phyloP scores from a whole-genome alignment of 2,888 invertebrate genomes.

The Agrilus mali region DNA sequence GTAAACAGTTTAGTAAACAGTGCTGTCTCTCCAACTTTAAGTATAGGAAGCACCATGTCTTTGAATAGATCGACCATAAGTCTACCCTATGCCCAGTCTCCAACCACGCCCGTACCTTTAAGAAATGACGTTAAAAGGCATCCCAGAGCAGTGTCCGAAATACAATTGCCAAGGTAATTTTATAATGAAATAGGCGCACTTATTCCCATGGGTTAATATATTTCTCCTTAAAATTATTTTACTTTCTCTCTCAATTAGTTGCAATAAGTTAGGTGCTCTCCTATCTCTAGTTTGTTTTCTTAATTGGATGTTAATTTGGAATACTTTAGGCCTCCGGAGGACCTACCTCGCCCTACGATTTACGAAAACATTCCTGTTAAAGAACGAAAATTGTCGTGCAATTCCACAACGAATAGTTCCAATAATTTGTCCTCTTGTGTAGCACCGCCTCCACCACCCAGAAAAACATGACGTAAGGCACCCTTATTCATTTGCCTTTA shows the following conservation, averaged over 20 bases:
- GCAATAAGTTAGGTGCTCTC: too few species aligned
- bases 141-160: conserved; percentile 24
- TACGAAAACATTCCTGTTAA: conserved; percentile 41
- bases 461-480: conserved; percentile 30
- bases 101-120: conserved; percentile 19
- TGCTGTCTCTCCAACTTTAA: conserved; percentile 18
- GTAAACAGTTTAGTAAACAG: conserved; percentile 24
- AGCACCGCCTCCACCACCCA: conserved; percentile 30
- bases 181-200: not conserved
- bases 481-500: too few species aligned
- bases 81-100: conserved; percentile 19
- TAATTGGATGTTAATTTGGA: not conserved
- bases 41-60: conserved; percentile 21
- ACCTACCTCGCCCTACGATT: conserved; percentile 34
- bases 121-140: conserved; percentile 25
- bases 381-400: conserved; percentile 26
- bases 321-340: conserved; percentile 38
- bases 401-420: conserved; percentile 18
- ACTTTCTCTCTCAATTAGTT: too few species aligned
- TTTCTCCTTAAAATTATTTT: not conserved
- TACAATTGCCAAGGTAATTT: conserved; percentile 29
- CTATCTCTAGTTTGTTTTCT: not conserved
- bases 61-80: conserved; percentile 20
- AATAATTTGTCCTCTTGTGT: conserved; percentile 14
- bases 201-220: not conserved